Evolutionary conservation across 2,888 invertebrate genomes (phyloP), one percentile per base, ranked within the genome.

Genomic region (Chrysotoxum bicinctum): DNA sequence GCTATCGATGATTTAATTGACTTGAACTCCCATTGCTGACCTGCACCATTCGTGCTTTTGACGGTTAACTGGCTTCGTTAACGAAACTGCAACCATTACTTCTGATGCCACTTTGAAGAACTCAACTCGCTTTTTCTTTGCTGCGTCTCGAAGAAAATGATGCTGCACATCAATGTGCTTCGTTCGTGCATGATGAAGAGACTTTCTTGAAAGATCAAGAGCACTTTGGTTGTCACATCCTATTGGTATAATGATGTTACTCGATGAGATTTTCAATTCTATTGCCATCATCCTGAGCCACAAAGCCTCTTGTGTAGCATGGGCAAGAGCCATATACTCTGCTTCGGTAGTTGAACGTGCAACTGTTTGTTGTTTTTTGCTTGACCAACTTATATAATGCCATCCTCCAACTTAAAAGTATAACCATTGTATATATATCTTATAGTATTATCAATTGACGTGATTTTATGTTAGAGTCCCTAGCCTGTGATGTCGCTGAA

Each of bases 351-450:
- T 69, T n/a, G 69, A 81, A 68, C 52, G 50, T 26, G 69, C 40
- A 54, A 75, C 52, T 69, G 75, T 62, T 52, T 56, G 40, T 72
- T 81, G 76, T 52, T 82, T 82, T 6, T 45, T 75, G 6, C 37
- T 48, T 10, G 74, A 43, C 74, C 75, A 81, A 54, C 54, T 60
- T n/a, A 70, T 70, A 45, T n/a, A n/a, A n/a, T 48, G 12, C 58
- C 52, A 60, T 56, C 69, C 10, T 54, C 50, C 74, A 68, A 35
- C 52, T 45, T 48, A 19, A 58, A 70, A 8, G 10, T 32, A 14
- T 62, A 68, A n/a, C n/a, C n/a, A n/a, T n/a, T n/a, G n/a, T n/a
- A n/a, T n/a, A n/a, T n/a, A n/a, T n/a, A n/a, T n/a, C n/a, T n/a
- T n/a, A n/a, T n/a, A n/a, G n/a, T n/a, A n/a, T n/a, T n/a, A n/a